Base-by-base conservation (phyloP, 2,113 vertebrate species). In the Tapirus terrestris region DNA sequence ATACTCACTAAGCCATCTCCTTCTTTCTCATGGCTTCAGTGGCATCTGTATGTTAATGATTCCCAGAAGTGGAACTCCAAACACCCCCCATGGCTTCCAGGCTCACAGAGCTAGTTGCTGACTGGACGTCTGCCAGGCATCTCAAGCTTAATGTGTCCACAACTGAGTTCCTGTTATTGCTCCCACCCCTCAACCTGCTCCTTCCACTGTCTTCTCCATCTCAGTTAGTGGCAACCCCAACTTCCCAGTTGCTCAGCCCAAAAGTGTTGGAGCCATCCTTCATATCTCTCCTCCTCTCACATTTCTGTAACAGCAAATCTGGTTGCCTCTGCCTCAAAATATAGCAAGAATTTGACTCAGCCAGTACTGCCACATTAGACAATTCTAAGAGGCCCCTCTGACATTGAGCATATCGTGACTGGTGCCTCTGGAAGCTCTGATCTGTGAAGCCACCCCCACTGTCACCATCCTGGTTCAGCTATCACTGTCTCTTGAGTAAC, bases 401-500 rank as follows among this genome's bases (percentile, higher is more conserved):
- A 43, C 67, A 12, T 1, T 6, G 51, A 81, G 5, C 2, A 33
- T 8, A 16, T 11, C 65, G 36, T 14, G 3, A 33, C 36, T 20
- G 33, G 9, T 63, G 56, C 27, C 77, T 65, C 14, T 36, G 6
- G 31, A 48, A 58, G 51, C 21, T n/a, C 80, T 29, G 65, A 16
- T 48, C 31, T n/a, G 33, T 39, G 36, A 63, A 33, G 13, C 18
- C 51, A 20, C 51, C 21, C 39, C 60, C n/a, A 25, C 53, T 43
- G 8, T 18, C 70, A 31, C 39, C 18, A 3, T n/a, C 29, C 16
- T 53, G 68, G 70, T 36, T 29, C 21, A 1, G 12, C 31, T 11
- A 2, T 16, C 27, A 29, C n/a, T 3, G 0, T 39, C 14, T 56
- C 39, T n/a, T 27, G 7, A 11, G 13, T 29, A 58, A 27, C 8